A percentile compares a stretch with the other conserved stretches of the same genome.
Evolutionary conservation across 2,888 invertebrate species (phyloP).

Genomic region (Onthophagus sagittarius): DNA sequence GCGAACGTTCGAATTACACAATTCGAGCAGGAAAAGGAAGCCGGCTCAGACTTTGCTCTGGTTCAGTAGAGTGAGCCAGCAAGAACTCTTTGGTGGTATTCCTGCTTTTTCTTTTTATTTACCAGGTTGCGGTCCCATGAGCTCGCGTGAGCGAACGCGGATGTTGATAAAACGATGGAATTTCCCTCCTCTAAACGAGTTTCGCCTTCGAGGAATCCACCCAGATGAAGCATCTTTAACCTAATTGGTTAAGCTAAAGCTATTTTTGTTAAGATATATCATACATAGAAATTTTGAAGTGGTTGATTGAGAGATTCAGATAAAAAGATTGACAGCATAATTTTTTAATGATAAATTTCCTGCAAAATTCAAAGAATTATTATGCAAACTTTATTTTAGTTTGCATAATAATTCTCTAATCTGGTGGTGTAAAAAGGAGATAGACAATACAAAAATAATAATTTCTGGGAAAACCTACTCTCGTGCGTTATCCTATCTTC

Average conservation of each 20-base stretch:
- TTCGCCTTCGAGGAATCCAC: not conserved
- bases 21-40: not conserved
- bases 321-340: not conserved
- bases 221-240: not conserved
- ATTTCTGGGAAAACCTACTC: not conserved
- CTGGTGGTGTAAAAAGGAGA: not conserved
- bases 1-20: not conserved
- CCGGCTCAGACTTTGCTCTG: not conserved
- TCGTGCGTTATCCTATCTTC: not conserved
- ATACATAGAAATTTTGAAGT: not conserved
- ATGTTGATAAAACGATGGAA: not conserved
- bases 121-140: not conserved
- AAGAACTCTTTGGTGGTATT: not conserved
- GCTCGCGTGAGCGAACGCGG: not conserved
- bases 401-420: too few relatives aligned
- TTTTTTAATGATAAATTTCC: not conserved
- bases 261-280: not conserved
- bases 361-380: not conserved
- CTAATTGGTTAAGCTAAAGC: not conserved
- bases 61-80: not conserved
- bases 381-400: not conserved
- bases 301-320: too few relatives aligned
- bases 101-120: not conserved
- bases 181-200: not conserved
- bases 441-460: not conserved